A percentile compares a stretch with the other conserved stretches of the same genome.
These are phyloP conservation scores for Platynereis dumerilii DNA, from an alignment of 2,888 invertebrate species.

Conservation along the genomic window DNA sequence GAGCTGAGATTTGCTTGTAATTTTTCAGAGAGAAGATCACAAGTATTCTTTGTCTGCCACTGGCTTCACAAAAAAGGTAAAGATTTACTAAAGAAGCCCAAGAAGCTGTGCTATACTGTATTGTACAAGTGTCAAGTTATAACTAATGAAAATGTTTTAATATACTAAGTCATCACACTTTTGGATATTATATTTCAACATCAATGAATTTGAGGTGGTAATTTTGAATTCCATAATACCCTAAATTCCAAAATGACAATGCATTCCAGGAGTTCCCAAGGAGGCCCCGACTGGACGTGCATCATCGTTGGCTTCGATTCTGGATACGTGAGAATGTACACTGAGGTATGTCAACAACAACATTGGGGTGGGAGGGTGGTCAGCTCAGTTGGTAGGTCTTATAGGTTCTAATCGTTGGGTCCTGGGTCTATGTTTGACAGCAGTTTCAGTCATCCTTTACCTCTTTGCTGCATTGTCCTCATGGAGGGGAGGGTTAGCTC, in stretches of 20 bases:
- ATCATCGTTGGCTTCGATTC: slow-evolving; percentile 84
- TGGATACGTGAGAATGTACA: slow-evolving; percentile 86
- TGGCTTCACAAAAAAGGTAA: slow-evolving; percentile 61
- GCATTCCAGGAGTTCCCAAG: slow-evolving; percentile 65
- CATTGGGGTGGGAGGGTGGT: no score
- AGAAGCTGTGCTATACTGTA: no score
- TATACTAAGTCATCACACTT: background rate
- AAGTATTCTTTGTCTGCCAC: slow-evolving; percentile 56
- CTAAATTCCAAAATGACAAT: background rate
- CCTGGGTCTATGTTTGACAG: no score
- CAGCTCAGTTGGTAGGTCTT: no score
- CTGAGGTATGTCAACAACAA: slow-evolving; percentile 69
- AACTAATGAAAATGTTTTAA: no score
- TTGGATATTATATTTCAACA: background rate
- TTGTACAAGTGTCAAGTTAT: no score
- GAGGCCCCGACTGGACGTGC: slow-evolving; percentile 91
- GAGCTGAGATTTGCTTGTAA: no score
- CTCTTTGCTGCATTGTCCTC: no score
- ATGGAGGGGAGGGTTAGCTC: no score
- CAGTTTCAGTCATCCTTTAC: no score
- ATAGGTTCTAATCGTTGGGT: no score
- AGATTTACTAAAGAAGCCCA: no score
- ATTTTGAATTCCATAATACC: background rate
- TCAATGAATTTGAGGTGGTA: background rate
- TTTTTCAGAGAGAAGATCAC: slow-evolving; percentile 65